Evolutionary conservation across 1,140 invertebrate genomes (phyloP).

Genomic region (Ceratoteleas bidentatus): DNA sequence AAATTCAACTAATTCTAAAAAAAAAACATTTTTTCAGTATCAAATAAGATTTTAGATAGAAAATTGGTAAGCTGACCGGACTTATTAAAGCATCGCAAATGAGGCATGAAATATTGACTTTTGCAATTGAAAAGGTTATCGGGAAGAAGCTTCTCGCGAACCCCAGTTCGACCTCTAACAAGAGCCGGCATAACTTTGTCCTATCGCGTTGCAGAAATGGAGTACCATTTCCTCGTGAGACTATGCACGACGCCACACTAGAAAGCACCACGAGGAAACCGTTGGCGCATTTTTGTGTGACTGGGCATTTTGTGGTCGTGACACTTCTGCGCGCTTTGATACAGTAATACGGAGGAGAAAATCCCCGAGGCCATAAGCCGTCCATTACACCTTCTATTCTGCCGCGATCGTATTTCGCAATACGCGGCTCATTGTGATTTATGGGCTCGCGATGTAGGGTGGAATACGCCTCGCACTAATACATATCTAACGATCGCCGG

Average conservation of each 20-base stretch:
- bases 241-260: constrained; percentile 56
- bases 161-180: constrained; percentile 33
- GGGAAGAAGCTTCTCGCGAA: constrained; percentile 22
- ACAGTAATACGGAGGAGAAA: constrained; percentile 62
- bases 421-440: constrained; percentile 59
- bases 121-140: constrained; percentile 44
- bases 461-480: constrained; percentile 63
- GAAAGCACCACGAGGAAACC: constrained; percentile 59
- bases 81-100: constrained; percentile 5
- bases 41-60: too few relatives aligned
- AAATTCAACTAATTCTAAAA: too few relatives aligned
- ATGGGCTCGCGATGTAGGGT: constrained; percentile 52
- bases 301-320: constrained; percentile 65
- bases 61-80: too few relatives aligned
- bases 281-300: constrained; percentile 49
- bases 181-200: constrained; percentile 42
- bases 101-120: constrained; percentile 17
- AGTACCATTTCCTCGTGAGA: constrained; percentile 59
- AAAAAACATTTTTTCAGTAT: too few relatives aligned
- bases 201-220: constrained; percentile 33
- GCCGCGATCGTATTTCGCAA: constrained; percentile 62
- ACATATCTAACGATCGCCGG: constrained; percentile 54
- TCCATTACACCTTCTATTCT: constrained; percentile 66
- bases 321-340: constrained; percentile 63
- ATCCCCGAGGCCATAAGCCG: constrained; percentile 60